Percentiles rank a stretch among this genome's conserved stretches.
These are phyloP conservation scores for Argentina silus DNA, from an alignment of 2,797 vertebrate genomes.

Conservation along the genomic window DNA sequence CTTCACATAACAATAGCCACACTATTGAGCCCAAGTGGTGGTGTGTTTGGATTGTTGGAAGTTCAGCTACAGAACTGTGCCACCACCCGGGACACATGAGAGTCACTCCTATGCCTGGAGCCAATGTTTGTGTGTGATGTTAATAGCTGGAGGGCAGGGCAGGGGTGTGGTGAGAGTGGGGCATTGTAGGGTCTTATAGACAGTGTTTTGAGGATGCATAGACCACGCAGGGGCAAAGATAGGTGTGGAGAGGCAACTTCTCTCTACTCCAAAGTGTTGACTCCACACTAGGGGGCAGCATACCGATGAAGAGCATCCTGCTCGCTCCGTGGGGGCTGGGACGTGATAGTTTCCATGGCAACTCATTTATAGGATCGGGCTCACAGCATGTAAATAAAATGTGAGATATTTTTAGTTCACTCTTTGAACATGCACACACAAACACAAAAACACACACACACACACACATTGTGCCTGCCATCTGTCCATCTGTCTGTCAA, in stretches of 20 bases:
- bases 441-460: conserved; percentile 38
- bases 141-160: not conserved
- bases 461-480: conserved; percentile 33
- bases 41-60: no score
- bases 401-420: conserved; percentile 74
- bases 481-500: conserved; percentile 55
- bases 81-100: not conserved
- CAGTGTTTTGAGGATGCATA: not conserved
- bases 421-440: conserved; percentile 44
- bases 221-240: no score
- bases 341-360: conserved; percentile 82
- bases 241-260: not conserved
- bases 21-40: no score
- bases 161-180: not conserved
- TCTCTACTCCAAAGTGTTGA: not conserved
- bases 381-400: conserved; percentile 79
- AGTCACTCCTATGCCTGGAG: not conserved
- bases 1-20: no score
- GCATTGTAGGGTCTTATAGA: not conserved
- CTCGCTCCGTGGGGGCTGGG: conserved; percentile 65
- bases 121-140: not conserved
- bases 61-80: not conserved
- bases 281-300: conserved; percentile 20
- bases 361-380: conserved; percentile 65
- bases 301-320: conserved; percentile 26